Base-by-base conservation (phyloP, 2,113 vertebrate genomes). In the Calypte anna region DNA sequence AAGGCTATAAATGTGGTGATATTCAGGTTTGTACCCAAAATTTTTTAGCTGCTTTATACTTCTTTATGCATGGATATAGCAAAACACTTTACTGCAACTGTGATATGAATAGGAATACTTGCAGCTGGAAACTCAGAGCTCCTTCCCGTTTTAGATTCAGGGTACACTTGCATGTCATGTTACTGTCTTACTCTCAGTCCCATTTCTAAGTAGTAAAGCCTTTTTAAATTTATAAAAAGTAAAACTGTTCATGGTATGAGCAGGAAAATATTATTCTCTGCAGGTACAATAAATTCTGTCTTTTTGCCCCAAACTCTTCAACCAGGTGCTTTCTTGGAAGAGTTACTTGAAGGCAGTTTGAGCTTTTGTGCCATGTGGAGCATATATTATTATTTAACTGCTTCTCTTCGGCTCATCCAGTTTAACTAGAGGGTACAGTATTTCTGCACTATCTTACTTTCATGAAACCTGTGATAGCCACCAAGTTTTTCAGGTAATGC, bases 401-500 rank as follows among this genome's bases (percentile, higher is more conserved):
- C 66, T 80, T 88, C 64, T 13, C 25, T 88, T 83, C 55, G 33
- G 43, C 53, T 88, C 79, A 72, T 72, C 61, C 38, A 6, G 0
- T 64, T 59, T 86, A 83, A 78, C 67, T 30, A 51, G 30, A 85
- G 43, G 68, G 43, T 70, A 66, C 74, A 4, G 2, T 44, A 78
- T 64, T 86, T 88, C 55, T 83, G 33, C 16, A 38, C 81, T 58
- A 40, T 30, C 69, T 64, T 82, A 30, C 40, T 88, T 90, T 90
- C 73, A 38, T 48, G 78, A 88, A 90, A 80, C 33, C 51, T 59
- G 38, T 82, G 64, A 79, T 84, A 80, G 61, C 75, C 79, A 83
- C 44, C 31, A 28, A 61, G n/a, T 81, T 90, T 91, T 95, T 43
- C 94, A 96, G 91, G 91, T 95, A 92, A 75, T 36, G 40, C 54